These are phyloP conservation scores for Morpho achilles DNA, from an alignment of 2,888 invertebrate species.

Conservation along the genomic window DNA sequence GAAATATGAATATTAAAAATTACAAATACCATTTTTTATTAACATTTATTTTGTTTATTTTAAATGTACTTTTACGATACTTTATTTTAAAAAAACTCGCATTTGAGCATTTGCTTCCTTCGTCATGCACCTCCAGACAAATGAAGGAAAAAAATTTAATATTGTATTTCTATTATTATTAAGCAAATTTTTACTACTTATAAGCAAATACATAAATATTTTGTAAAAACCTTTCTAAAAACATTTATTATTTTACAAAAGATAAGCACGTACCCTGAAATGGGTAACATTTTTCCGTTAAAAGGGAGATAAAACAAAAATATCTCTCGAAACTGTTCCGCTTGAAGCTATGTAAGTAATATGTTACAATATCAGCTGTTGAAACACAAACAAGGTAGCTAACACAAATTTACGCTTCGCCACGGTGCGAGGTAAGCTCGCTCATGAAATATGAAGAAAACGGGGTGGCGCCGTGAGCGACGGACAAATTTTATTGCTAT, in stretches of 20 bases:
- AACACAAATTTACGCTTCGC: slow-evolving; percentile 22
- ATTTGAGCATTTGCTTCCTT: too few relatives aligned
- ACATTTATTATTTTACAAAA: neutral
- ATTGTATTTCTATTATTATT: too few relatives aligned
- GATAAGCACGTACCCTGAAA: neutral
- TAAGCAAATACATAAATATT: too few relatives aligned
- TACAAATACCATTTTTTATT: too few relatives aligned
- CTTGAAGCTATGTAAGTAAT: slow-evolving; percentile 11
- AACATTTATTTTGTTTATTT: too few relatives aligned
- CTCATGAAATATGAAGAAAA: slow-evolving; percentile 28
- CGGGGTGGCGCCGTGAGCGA: slow-evolving; percentile 20
- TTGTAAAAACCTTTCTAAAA: too few relatives aligned
- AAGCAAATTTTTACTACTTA: too few relatives aligned
- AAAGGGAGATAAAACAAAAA: slow-evolving; percentile 11
- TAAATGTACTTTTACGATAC: too few relatives aligned
- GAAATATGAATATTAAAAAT: too few relatives aligned
- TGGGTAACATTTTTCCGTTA: neutral
- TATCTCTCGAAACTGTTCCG: slow-evolving; percentile 2
- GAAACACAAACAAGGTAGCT: slow-evolving; percentile 15
- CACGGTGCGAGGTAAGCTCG: slow-evolving; percentile 19
- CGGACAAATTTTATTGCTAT: slow-evolving; percentile 27
- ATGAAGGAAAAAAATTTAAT: too few relatives aligned
- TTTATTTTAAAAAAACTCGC: too few relatives aligned
- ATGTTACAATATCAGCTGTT: slow-evolving; percentile 23
- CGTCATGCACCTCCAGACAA: too few relatives aligned